Base-by-base conservation (phyloP, 2,888 invertebrate genomes). In the Volucella inanis region DNA sequence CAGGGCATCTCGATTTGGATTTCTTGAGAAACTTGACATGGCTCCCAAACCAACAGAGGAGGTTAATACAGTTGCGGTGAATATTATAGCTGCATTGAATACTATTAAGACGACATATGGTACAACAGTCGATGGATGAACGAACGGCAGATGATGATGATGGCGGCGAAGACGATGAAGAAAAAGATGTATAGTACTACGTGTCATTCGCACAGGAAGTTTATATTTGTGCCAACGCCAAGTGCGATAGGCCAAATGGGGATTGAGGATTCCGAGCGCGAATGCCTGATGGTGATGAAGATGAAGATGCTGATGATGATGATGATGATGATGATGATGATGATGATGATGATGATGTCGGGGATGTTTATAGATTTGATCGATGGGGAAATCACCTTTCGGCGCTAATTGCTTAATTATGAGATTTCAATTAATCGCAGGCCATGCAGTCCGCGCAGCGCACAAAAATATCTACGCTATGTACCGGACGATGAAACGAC, bases 321-420 rank as follows among this genome's bases (percentile, higher is more conserved):
- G 3, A 22, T 18, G 18, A 18, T 18, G 18, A 22, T 2, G 22
- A 22, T 22, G 22, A 4, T 31, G 31, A 6, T 0, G 6, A 31
- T 6, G 31, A 31, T 31, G 31, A 31, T 6, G 31, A 52, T 62
- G 59, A 62, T 78, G 78, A 18, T 76, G 64, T 31, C 54, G 59
- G 74, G 31, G 76, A 67, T 85, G 77, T 77, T 85, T 85, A 76
- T 76, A 72, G 81, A 81, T 81, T 57, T 85, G 85, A 85, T 85
- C 85, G 76, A 85, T 85, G 85, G 76, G 81, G 76, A 77, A 85
- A 85, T 85, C 85, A 85, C 77, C 85, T 80, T 81, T 85, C 84
- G 67, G 72, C 81, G 64, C 72, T 85, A 85, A 85, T 81, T 81
- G 85, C 81, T 72, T 85, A 85, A 81, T 85, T 85, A 77, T 80